phyloP scores from a whole-genome alignment of 2,888 invertebrate genomes.

The Pycnomerus fuliginosus region DNA sequence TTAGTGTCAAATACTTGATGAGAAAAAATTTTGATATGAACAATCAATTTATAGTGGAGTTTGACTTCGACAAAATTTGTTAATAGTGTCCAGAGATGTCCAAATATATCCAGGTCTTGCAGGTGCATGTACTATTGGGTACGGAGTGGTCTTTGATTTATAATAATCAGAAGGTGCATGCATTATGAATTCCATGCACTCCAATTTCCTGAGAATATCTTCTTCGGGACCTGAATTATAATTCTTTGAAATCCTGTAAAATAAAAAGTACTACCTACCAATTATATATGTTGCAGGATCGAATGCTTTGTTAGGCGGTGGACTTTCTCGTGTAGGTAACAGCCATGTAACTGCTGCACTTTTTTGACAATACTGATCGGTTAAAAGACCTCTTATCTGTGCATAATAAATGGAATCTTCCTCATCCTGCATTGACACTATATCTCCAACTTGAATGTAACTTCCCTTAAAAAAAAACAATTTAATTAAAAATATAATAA shows the following conservation, averaged over 20 bases:
- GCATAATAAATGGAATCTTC: constrained; percentile 82
- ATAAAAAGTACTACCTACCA: constrained; percentile 58
- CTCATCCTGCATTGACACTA: constrained; percentile 79
- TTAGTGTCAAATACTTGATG: too few relatives aligned
- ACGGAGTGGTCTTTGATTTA: constrained; percentile 73
- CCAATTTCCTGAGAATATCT: constrained; percentile 80
- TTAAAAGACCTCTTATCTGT: constrained; percentile 84
- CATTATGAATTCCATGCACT: constrained; percentile 89
- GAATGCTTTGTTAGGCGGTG: constrained; percentile 74
- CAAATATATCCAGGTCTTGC: constrained; percentile 62
- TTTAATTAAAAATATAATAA: constrained; percentile 4
- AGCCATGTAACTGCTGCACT: constrained; percentile 92
- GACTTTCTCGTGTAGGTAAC: constrained; percentile 79
- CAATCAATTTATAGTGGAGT: too few relatives aligned
- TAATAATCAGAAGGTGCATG: constrained; percentile 92
- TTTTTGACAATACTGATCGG: constrained; percentile 91
- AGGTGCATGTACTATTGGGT: constrained; percentile 59
- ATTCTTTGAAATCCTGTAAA: constrained; percentile 2
- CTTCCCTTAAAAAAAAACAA: constrained; percentile 57
- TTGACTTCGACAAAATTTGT: constrained; percentile 36
- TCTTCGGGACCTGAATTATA: constrained; percentile 76
- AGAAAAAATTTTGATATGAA: too few relatives aligned
- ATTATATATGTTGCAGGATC: constrained; percentile 88
- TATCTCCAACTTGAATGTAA: constrained; percentile 88
- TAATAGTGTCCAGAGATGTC: constrained; percentile 61